Evolutionary conservation across 2,797 vertebrate genomes (phyloP).

Genomic region (Pyrocephalus nanus): DNA sequence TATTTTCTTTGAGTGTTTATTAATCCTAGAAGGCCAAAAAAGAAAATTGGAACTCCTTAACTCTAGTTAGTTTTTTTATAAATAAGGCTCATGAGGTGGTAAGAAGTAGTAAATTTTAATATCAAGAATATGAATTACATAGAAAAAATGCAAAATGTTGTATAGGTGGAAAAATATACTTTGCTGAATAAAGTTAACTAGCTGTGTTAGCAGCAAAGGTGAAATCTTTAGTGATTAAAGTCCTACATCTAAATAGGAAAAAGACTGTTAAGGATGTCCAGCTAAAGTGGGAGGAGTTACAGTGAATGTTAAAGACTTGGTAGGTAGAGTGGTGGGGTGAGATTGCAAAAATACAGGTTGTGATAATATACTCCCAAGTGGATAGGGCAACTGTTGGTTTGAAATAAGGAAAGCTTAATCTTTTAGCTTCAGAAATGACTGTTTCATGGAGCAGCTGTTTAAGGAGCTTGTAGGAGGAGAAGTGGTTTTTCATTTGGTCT

Average conservation of each 20-base stretch:
- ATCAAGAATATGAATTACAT: not conserved
- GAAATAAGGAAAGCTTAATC: not conserved
- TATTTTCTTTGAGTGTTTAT: not conserved
- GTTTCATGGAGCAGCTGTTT: not conserved
- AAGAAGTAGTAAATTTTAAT: not conserved
- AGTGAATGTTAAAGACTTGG: not conserved
- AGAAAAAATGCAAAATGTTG: not conserved
- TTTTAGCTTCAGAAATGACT: not conserved
- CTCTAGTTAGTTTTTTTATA: not conserved
- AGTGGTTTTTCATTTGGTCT: not conserved
- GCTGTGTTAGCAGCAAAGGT: not conserved
- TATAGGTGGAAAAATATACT: not conserved
- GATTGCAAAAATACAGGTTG: not conserved
- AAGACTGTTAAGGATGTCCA: not conserved
- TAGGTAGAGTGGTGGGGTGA: rapidly evolving
- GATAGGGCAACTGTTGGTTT: not conserved
- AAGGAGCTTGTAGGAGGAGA: not conserved
- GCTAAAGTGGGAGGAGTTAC: not conserved
- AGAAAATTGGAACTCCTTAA: not conserved
- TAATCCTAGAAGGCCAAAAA: not conserved
- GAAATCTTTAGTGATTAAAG: not conserved
- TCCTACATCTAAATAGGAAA: not conserved
- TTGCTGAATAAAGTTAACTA: not conserved
- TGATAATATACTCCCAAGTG: not conserved
- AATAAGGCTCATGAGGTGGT: not conserved